phyloP scores from a whole-genome alignment of 2,797 vertebrate genomes.

The Tenualosa ilisha region DNA sequence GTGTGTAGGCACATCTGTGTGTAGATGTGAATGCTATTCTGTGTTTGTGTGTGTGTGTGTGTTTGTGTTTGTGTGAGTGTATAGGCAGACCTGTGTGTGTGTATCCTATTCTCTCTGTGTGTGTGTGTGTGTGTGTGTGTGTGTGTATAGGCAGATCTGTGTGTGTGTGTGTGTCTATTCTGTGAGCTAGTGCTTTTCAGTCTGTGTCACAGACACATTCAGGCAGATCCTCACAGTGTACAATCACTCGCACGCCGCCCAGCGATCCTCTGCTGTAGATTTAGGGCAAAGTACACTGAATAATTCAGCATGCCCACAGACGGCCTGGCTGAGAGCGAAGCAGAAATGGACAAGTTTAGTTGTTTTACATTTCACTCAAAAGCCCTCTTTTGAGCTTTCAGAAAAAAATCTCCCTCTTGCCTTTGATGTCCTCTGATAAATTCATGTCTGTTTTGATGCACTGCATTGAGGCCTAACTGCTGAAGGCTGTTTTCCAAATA shows the following conservation, averaged over 20 bases:
- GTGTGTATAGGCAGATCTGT: neutral
- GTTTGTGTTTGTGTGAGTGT: neutral
- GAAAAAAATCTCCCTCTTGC: neutral
- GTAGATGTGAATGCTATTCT: too few relatives aligned
- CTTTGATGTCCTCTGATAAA: neutral
- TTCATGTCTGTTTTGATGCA: neutral
- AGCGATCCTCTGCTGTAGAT: conserved; percentile 36
- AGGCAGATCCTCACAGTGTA: neutral
- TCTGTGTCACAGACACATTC: conserved; percentile 7
- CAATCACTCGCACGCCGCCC: neutral
- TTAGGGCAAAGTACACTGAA: conserved; percentile 44
- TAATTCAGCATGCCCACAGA: conserved; percentile 46
- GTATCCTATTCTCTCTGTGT: neutral
- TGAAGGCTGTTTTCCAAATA: neutral
- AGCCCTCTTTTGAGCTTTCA: neutral
- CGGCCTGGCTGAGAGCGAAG: neutral
- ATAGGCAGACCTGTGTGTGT: neutral
- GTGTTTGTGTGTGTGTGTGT: too few relatives aligned
- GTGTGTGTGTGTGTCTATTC: neutral
- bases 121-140: neutral
- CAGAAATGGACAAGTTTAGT: neutral
- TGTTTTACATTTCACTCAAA: neutral
- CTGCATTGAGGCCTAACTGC: neutral
- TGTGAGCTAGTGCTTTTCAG: neutral
- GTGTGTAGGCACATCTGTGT: too few relatives aligned